Evolutionary conservation across 2,797 vertebrate genomes (phyloP).

Genomic region (Synanceia verrucosa): DNA sequence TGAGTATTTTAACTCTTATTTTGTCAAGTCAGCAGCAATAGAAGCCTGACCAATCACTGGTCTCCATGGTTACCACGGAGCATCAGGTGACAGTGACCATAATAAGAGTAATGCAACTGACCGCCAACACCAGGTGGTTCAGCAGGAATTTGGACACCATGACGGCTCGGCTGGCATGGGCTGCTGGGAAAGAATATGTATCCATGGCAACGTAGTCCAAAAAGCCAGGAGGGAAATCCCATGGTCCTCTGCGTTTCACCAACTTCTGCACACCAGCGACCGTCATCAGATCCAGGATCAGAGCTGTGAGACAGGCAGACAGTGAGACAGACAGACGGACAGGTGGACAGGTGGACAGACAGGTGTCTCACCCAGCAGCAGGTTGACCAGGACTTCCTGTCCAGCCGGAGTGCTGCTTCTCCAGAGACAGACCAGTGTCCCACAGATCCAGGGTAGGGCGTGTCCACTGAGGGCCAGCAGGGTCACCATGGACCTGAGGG

Average conservation of each 20-base stretch:
- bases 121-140: slow-evolving; percentile 91
- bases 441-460: slow-evolving; percentile 88
- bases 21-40: not conserved
- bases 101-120: slow-evolving; percentile 3
- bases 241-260: slow-evolving; percentile 88
- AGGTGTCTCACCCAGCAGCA: slow-evolving; percentile 88
- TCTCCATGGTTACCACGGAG: not conserved
- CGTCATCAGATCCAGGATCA: slow-evolving; percentile 90
- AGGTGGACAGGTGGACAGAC: not conserved
- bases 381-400: slow-evolving; percentile 94
- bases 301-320: slow-evolving; percentile 72
- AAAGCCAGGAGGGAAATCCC: slow-evolving; percentile 84
- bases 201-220: slow-evolving; percentile 93
- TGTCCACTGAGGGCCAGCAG: slow-evolving; percentile 92
- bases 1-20: not conserved
- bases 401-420: slow-evolving; percentile 92
- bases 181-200: slow-evolving; percentile 90
- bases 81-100: not conserved
- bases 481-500: slow-evolving; percentile 89
- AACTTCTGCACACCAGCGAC: slow-evolving; percentile 91
- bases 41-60: not conserved
- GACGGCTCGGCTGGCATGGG: slow-evolving; percentile 89
- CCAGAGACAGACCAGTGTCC: slow-evolving; percentile 89
- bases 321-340: not conserved
- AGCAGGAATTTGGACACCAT: slow-evolving; percentile 95